These are phyloP conservation scores for Zeugodacus cucurbitae DNA, from an alignment of 1,140 invertebrate species.

Conservation along the genomic window DNA sequence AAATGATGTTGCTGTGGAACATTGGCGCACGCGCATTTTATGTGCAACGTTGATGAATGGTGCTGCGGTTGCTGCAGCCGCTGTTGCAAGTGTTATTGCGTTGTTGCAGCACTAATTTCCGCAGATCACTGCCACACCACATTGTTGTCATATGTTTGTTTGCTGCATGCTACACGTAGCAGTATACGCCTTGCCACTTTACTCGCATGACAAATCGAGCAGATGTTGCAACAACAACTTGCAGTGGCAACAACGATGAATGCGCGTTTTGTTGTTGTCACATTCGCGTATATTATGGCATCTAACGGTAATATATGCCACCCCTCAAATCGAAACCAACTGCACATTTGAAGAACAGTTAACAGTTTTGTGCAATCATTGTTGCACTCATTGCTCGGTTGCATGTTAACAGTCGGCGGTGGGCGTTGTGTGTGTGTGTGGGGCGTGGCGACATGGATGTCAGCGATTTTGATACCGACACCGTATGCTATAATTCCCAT, in stretches of 20 bases:
- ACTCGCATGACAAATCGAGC: slow-evolving; percentile 1
- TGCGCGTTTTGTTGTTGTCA: not conserved
- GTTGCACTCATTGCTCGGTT: not conserved
- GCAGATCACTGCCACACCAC: not conserved
- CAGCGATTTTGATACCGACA: not conserved
- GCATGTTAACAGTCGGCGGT: not conserved
- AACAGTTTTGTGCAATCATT: not conserved
- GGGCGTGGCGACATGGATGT: not conserved
- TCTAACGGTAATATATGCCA: not conserved
- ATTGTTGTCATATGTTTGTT: not conserved
- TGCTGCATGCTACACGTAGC: not conserved
- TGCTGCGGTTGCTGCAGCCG: not conserved
- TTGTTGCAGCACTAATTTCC: slow-evolving; percentile 17
- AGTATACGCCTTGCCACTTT: not conserved
- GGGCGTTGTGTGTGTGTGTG: not conserved
- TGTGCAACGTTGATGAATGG: slow-evolving; percentile 26
- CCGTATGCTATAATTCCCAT: not conserved
- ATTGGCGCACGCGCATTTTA: not conserved
- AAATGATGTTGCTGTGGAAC: not conserved
- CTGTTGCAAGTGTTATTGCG: not conserved
- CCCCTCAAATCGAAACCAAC: not conserved
- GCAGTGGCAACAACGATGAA: not conserved
- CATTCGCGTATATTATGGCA: not conserved
- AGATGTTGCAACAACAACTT: not conserved
- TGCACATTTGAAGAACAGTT: not conserved